Conservation (phyloP, 2,888 invertebrate species). For the Eilema caniola region DNA sequence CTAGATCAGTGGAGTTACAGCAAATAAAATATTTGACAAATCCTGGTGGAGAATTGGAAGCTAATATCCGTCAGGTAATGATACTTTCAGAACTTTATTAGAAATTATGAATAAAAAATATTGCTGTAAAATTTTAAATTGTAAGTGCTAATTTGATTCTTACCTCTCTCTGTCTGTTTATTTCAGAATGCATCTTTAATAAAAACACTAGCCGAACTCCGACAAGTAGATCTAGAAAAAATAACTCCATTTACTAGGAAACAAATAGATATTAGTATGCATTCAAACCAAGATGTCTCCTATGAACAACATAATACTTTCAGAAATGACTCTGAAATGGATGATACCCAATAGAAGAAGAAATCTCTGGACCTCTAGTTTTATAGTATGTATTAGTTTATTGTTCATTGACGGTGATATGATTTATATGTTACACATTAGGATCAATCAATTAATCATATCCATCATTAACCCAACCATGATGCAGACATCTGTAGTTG, state of each 20-base stretch:
- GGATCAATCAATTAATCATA: no score
- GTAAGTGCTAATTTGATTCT: no score
- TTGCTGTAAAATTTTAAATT: no score
- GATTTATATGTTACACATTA: no score
- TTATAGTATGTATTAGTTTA: neutral
- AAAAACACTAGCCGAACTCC: conserved; percentile 62
- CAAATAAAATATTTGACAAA: conserved; percentile 71
- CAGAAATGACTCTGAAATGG: conserved; percentile 61
- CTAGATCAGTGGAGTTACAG: conserved; percentile 71
- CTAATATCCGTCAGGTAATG: conserved; percentile 67
- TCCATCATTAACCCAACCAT: no score
- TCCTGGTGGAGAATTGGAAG: conserved; percentile 69
- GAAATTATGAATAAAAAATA: no score
- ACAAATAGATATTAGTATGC: conserved; percentile 52
- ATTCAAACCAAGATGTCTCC: conserved; percentile 53
- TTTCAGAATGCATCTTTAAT: conserved; percentile 72
- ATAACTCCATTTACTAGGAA: conserved; percentile 60
- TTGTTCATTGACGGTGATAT: neutral
- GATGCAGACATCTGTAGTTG: no score
- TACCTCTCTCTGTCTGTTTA: neutral
- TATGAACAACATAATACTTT: conserved; percentile 57
- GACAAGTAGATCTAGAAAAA: conserved; percentile 65
- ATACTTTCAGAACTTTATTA: neutral
- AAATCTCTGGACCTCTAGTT: neutral
- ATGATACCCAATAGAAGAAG: conserved; percentile 57